Conservation (phyloP, 2,113 vertebrate species). For the Geococcyx californianus region DNA sequence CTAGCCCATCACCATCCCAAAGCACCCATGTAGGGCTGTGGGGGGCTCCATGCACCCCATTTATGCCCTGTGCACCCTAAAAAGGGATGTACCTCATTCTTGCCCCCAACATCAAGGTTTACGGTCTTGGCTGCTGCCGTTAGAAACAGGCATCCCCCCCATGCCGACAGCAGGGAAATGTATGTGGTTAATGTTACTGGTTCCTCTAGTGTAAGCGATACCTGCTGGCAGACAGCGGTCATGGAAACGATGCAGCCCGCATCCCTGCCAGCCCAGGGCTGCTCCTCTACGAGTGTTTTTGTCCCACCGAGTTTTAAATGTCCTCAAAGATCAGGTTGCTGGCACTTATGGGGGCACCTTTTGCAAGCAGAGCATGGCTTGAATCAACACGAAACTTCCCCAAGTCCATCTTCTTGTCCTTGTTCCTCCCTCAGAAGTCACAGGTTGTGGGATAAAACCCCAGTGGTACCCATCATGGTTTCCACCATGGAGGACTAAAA, state of each 20-base stretch:
- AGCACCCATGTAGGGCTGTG: rapidly evolving
- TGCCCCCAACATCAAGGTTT: not conserved
- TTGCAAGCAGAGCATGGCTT: rapidly evolving
- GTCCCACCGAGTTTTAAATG: not conserved
- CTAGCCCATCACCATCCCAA: not conserved
- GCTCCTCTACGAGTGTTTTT: conserved; percentile 51
- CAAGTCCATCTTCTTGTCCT: not conserved
- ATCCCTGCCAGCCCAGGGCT: not conserved
- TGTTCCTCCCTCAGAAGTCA: rapidly evolving
- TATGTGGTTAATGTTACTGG: not conserved
- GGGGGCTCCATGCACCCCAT: rapidly evolving
- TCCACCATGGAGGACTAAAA: not conserved
- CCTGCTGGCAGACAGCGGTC: not conserved
- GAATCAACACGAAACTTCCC: rapidly evolving
- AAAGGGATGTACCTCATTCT: rapidly evolving
- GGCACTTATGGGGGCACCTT: not conserved
- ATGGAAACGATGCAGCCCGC: not conserved
- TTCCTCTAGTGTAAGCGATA: not conserved
- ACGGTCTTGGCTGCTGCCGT: not conserved
- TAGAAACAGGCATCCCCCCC: not conserved
- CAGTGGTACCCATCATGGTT: rapidly evolving
- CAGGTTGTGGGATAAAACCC: rapidly evolving
- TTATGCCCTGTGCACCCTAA: not conserved
- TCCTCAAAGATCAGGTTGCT: conserved; percentile 27
- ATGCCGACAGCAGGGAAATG: not conserved